Evolutionary conservation across 2,113 vertebrate genomes (phyloP).

Genomic region (Guaruba guarouba): DNA sequence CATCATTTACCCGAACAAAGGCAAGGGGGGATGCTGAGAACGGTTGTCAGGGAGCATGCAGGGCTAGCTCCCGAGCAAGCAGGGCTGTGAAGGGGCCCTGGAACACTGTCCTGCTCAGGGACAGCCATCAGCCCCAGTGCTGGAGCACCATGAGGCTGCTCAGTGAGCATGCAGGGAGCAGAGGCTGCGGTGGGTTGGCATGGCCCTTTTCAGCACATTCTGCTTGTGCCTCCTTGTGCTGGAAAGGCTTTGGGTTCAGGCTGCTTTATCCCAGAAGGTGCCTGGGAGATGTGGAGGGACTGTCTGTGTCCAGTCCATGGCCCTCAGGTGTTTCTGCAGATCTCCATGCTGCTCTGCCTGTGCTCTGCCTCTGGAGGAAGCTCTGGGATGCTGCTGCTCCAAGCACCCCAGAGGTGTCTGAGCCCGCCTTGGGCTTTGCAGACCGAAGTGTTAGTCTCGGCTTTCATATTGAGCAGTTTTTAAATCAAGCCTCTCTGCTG

Average conservation of each 20-base stretch:
- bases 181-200: background rate
- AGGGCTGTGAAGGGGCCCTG: background rate
- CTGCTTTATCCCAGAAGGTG: background rate
- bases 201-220: background rate
- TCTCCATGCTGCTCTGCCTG: background rate
- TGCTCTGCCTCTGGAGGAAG: background rate
- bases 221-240: background rate
- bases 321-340: background rate
- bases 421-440: background rate
- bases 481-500: background rate
- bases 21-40: background rate
- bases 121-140: background rate
- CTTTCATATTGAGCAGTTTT: background rate
- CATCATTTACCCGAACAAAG: slow-evolving; percentile 55
- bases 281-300: background rate
- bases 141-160: background rate
- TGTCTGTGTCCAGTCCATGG: accelerated
- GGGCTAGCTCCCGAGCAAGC: background rate
- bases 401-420: background rate
- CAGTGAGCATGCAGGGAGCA: accelerated
- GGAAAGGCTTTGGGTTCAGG: background rate
- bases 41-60: background rate
- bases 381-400: background rate
- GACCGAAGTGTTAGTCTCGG: background rate
- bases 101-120: background rate